Evolutionary conservation across 1,140 invertebrate species (phyloP), one percentile per base, ranked within the genome.

Genomic region (Luehdorfia chinensis): DNA sequence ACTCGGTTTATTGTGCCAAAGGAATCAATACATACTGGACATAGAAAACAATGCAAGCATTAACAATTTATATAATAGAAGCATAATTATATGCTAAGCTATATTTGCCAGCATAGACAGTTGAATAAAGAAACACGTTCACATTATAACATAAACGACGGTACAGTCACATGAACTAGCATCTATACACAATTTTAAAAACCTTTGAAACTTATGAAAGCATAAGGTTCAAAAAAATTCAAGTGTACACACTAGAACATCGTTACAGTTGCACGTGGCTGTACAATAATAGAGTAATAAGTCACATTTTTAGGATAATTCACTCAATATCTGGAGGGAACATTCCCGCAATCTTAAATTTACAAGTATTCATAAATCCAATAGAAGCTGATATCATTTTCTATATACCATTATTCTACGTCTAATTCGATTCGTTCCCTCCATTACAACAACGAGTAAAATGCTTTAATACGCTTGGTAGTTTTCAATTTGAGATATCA

Each of bases 1-100:
- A 75, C 64, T 74, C 66, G 73, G 66, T 85, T 85, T 85, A 85
- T 83, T 83, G 81, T 83, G 81, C 77, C 78, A 83, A 85, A 83
- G 65, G 75, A 85, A 81, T 83, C 70, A 71, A 75, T 84, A 84
- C 76, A 84, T 81, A 76, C 71, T 75, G 76, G 77, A 84, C 75
- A 76, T 84, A 73, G 65, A 81, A 84, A 80, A 78, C 76, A 83
- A 84, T 83, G 71, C 73, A 84, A 84, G 80, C 78, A 80, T 80
- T 76, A 74, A 80, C 70, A 59, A 66, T 76, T 60, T 75, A 75
- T 76, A 71, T 78, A 74, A 80, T 76, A 70, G 49, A 70, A 70
- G 67, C 67, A 70, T 67, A 70, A 58, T 62, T 63, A 54, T 77
- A 72, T 79, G 76, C 79, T 70, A 75, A 69, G 61, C 63, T 63